phyloP scores from a whole-genome alignment of 1,140 invertebrate genomes.

The Drosophila pectinifera region DNA sequence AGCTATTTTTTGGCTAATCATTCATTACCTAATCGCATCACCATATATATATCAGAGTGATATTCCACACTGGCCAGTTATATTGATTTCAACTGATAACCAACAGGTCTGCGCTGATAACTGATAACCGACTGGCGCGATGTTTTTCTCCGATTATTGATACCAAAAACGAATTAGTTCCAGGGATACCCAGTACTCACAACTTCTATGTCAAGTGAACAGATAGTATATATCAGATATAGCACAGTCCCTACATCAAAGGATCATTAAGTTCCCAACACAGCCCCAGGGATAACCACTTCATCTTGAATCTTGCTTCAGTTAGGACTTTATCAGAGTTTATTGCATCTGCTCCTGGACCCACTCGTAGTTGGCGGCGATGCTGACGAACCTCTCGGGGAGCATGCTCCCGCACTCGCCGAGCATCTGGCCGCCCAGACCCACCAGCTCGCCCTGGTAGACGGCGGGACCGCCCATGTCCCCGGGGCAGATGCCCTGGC shows the following conservation, averaged over 20 bases:
- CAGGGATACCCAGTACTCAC: too few species aligned
- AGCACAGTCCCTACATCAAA: too few species aligned
- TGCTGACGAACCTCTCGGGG: slow-evolving; percentile 74
- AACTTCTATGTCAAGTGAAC: too few species aligned
- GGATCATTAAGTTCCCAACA: too few species aligned
- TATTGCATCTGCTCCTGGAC: slow-evolving; percentile 65
- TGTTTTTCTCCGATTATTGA: background rate
- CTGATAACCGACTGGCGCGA: too few species aligned
- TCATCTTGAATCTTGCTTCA: background rate
- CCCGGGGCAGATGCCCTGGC: slow-evolving; percentile 69
- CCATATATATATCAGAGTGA: background rate
- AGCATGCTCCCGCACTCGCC: slow-evolving; percentile 68
- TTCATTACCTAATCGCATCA: background rate
- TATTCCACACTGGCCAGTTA: background rate
- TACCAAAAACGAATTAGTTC: background rate
- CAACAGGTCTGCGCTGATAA: too few species aligned
- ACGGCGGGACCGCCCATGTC: slow-evolving; percentile 76
- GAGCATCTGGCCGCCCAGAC: slow-evolving; percentile 58
- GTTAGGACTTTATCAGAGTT: background rate
- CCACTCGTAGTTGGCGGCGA: slow-evolving; percentile 66
- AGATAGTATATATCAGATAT: too few species aligned
- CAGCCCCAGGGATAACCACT: too few species aligned
- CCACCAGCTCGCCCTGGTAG: slow-evolving; percentile 54
- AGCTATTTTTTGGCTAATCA: background rate
- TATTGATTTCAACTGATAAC: slow-evolving; percentile 8